Percentiles rank a stretch among this genome's conserved stretches.
Evolutionary conservation across 2,888 invertebrate species (phyloP).

Genomic region (Dynastes grantii): DNA sequence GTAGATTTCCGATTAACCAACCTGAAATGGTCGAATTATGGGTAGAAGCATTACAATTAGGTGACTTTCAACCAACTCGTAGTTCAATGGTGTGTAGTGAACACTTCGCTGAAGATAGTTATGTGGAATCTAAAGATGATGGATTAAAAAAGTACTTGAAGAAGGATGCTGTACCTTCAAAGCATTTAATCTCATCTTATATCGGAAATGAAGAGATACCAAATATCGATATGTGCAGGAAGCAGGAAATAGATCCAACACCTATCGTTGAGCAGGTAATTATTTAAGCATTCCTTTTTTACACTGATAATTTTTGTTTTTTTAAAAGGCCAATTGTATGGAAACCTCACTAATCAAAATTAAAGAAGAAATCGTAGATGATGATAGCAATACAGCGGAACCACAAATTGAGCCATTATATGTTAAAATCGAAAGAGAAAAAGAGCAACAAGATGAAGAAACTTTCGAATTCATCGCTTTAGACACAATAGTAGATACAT

Average conservation of each 20-base stretch:
- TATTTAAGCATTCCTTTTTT: background rate
- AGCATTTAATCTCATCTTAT: background rate
- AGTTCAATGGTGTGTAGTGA: background rate
- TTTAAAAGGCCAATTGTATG: too few relatives aligned
- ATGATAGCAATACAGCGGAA: background rate
- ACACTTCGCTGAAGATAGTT: background rate
- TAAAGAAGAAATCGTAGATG: constrained; percentile 16
- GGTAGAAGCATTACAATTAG: background rate
- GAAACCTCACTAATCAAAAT: background rate
- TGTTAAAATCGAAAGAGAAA: background rate
- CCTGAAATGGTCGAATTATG: background rate
- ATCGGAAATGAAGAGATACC: too few relatives aligned
- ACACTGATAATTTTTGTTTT: too few relatives aligned
- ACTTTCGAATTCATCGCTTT: constrained; percentile 22
- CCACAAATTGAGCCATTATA: background rate
- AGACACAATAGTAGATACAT: background rate
- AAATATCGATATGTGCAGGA: background rate
- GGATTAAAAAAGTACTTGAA: background rate
- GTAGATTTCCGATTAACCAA: background rate
- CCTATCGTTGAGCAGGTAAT: background rate
- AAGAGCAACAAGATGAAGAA: background rate
- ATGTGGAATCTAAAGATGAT: background rate
- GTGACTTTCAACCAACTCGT: background rate
- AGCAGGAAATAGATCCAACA: background rate
- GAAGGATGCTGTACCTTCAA: background rate